Evolutionary conservation across 2,888 invertebrate species (phyloP).

Genomic region (Drosophila hamatofila): DNA sequence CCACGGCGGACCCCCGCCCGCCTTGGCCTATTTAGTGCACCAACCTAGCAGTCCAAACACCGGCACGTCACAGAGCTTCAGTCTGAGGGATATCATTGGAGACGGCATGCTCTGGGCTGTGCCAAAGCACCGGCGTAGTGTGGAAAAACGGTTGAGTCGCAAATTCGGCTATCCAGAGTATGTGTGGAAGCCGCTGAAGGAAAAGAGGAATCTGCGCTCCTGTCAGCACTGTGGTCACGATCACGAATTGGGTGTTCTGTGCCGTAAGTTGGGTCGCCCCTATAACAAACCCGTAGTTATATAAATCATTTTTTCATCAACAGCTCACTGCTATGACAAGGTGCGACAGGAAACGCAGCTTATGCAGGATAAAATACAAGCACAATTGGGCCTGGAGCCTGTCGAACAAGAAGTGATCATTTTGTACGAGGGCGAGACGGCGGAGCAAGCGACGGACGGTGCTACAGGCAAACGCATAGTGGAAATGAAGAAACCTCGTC

Average conservation of each 20-base stretch:
- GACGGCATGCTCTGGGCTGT: slow-evolving; percentile 90
- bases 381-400: slow-evolving; percentile 89
- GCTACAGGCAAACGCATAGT: slow-evolving; percentile 91
- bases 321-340: slow-evolving; percentile 94
- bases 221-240: slow-evolving; percentile 94
- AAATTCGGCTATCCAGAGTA: slow-evolving; percentile 90
- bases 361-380: slow-evolving; percentile 91
- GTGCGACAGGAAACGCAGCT: slow-evolving; percentile 92
- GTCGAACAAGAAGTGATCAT: slow-evolving; percentile 94
- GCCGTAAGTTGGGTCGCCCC: slow-evolving; percentile 88
- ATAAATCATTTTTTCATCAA: neutral
- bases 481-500: slow-evolving; percentile 93
- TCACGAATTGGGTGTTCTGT: slow-evolving; percentile 91
- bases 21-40: slow-evolving; percentile 58
- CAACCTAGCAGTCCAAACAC: slow-evolving; percentile 27
- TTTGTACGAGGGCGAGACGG: slow-evolving; percentile 92
- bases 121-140: slow-evolving; percentile 87
- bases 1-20: slow-evolving; percentile 85
- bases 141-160: slow-evolving; percentile 90
- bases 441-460: slow-evolving; percentile 87
- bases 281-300: neutral
- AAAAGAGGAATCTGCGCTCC: slow-evolving; percentile 90
- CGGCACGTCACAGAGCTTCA: slow-evolving; percentile 78
- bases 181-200: slow-evolving; percentile 89
- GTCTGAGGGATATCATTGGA: slow-evolving; percentile 89